Percentiles rank a stretch among this genome's conserved stretches.
phyloP scores from a whole-genome alignment of 2,888 invertebrate genomes.

The Oscheius sp. region DNA sequence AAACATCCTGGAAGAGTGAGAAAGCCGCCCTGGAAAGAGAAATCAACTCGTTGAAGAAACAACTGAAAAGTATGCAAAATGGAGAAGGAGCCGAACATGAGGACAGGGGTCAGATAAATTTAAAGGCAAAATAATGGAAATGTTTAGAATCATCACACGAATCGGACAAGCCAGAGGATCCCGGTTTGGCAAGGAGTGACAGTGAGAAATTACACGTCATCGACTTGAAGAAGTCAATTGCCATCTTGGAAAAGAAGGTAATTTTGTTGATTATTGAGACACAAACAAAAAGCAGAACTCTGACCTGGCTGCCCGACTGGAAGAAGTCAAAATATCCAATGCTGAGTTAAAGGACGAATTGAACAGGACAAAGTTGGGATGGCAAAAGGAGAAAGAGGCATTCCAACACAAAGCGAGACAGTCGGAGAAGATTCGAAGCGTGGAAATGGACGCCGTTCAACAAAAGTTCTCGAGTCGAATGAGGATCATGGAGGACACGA shows the following conservation, averaged over 20 bases:
- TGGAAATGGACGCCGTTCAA: slow-evolving; percentile 72
- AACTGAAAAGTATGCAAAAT: slow-evolving; percentile 44
- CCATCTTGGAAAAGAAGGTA: slow-evolving; percentile 59
- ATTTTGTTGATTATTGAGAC: too few relatives aligned
- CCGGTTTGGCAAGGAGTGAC: slow-evolving; percentile 45
- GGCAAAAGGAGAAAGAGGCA: slow-evolving; percentile 66
- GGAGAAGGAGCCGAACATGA: slow-evolving; percentile 44
- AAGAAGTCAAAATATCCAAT: slow-evolving; percentile 63
- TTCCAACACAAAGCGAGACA: slow-evolving; percentile 70
- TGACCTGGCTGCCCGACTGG: slow-evolving; percentile 53
- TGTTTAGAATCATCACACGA: slow-evolving; percentile 47
- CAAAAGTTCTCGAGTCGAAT: slow-evolving; percentile 72
- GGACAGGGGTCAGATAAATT: slow-evolving; percentile 24
- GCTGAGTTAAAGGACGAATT: slow-evolving; percentile 68
- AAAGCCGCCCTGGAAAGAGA: slow-evolving; percentile 55
- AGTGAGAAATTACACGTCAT: slow-evolving; percentile 52
- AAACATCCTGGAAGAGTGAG: slow-evolving; percentile 50
- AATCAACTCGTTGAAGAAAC: slow-evolving; percentile 52
- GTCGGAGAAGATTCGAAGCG: slow-evolving; percentile 68
- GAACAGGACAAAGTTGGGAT: slow-evolving; percentile 53
- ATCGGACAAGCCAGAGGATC: slow-evolving; percentile 43
- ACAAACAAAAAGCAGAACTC: slow-evolving; percentile 46
- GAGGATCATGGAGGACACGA: slow-evolving; percentile 73
- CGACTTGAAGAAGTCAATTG: slow-evolving; percentile 65
- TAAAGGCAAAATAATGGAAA: background rate